Base-by-base conservation (phyloP, 2,113 vertebrate genomes). In the Oriolus oriolus region DNA sequence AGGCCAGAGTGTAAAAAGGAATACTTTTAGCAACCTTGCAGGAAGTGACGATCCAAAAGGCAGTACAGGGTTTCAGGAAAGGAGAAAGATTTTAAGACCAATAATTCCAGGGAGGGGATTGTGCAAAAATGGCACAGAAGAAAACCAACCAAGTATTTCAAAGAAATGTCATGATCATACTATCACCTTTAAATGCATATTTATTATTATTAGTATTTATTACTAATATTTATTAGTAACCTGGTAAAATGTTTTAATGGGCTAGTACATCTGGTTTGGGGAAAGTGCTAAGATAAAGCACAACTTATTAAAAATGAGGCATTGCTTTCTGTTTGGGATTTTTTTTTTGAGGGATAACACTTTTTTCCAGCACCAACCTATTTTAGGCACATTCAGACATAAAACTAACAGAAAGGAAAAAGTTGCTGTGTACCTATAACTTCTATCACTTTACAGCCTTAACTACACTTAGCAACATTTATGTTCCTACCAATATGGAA, bases 181-280 rank as follows among this genome's bases (percentile, higher is more conserved):
- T 17, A 56, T 52, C 17, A 37, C 7, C 1, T 80, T 73, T 60
- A 61, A 83, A 64, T 45, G 14, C 2, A 15, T 35, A 8, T 11
- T 37, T 41, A 2, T 39, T n/a, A n/a, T n/a, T n/a, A n/a, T 44
- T 18, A 70, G 28, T 35, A n/a, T n/a, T n/a, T n/a, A n/a, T n/a
- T n/a, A n/a, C n/a, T n/a, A n/a, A n/a, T n/a, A n/a, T n/a, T n/a
- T n/a, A n/a, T n/a, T n/a, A 61, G 9, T 56, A 69, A 16, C 20
- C 13, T 30, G 28, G 3, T 8, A 39, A 84, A 84, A 54, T 23
- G 4, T 52, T 73, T 73, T 44, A 71, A 70, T 20, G 8, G 2
- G 7, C 17, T 69, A 33, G 2, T 49, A 52, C 5, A 0, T 4
- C 4, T 73, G 7, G 6, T 50, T 73, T 69, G 33, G 11, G 10